Conservation (phyloP, 1,140 invertebrate genomes). For the Euborellia annulipes region DNA sequence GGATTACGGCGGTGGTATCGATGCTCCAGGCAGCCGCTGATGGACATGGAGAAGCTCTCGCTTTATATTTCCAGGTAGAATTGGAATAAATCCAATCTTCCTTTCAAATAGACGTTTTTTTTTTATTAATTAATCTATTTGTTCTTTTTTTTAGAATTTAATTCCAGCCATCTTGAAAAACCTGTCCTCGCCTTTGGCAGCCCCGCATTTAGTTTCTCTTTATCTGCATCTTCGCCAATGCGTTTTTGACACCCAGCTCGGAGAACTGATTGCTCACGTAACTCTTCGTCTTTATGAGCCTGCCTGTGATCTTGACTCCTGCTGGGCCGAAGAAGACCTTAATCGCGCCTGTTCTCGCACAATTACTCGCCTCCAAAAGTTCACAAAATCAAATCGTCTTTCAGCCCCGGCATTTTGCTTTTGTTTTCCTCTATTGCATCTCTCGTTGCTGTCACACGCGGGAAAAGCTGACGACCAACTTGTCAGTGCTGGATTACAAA, state of each 20-base stretch:
- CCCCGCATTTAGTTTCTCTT: conserved; percentile 41
- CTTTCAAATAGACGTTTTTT: no score
- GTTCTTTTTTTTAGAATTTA: no score
- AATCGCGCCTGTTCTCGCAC: conserved; percentile 38
- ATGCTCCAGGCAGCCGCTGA: conserved; percentile 41
- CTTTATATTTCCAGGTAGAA: conserved; percentile 42
- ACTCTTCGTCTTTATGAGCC: conserved; percentile 48
- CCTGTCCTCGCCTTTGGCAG: conserved; percentile 51
- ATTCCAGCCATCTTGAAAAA: conserved; percentile 42
- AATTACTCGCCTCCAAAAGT: conserved; percentile 37
- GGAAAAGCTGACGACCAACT: conserved; percentile 36
- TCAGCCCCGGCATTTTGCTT: conserved; percentile 65
- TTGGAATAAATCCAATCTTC: no score
- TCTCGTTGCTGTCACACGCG: conserved; percentile 35
- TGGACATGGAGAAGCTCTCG: conserved; percentile 44
- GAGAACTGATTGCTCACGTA: conserved; percentile 42
- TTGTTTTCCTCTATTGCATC: conserved; percentile 61
- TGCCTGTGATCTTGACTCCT: conserved; percentile 49
- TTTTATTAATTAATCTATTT: no score
- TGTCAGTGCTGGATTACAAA: conserved; percentile 43
- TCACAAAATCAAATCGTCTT: conserved; percentile 31
- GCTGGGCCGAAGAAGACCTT: conserved; percentile 62
- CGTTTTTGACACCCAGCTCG: conserved; percentile 32
- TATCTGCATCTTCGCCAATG: conserved; percentile 37
- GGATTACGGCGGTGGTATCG: conserved; percentile 41